Evolutionary conservation across 1,140 invertebrate genomes (phyloP).

Genomic region (Aphelenchoides avenae): DNA sequence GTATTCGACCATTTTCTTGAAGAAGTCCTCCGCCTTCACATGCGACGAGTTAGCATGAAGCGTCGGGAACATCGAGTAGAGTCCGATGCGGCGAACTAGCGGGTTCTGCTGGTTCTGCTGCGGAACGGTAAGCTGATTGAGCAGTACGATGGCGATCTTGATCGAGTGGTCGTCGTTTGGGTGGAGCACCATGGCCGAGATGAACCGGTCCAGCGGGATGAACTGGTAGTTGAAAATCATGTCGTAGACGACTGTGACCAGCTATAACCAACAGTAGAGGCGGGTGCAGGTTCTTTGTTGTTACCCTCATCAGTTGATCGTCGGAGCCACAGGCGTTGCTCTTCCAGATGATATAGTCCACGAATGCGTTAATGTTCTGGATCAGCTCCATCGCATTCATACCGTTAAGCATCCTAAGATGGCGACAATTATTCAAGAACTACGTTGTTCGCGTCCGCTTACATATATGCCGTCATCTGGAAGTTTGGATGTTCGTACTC

Average conservation of each 20-base stretch:
- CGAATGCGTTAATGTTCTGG: constrained; percentile 20
- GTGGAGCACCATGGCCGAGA: constrained; percentile 32
- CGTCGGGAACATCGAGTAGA: constrained; percentile 20
- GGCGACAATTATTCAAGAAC: constrained; percentile 1
- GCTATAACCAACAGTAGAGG: constrained; percentile 23
- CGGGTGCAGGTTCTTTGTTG: too few species aligned
- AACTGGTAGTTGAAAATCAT: constrained; percentile 39
- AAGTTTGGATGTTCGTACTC: too few species aligned
- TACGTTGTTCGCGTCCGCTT: too few species aligned
- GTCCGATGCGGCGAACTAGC: constrained; percentile 23
- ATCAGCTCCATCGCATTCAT: constrained; percentile 21
- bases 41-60: constrained; percentile 11
- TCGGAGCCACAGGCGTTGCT: constrained; percentile 3
- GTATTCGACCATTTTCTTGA: constrained; percentile 39
- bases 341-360: constrained; percentile 36
- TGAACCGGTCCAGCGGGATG: constrained; percentile 39
- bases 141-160: constrained; percentile 14
- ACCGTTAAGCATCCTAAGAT: constrained; percentile 13
- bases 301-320: constrained; percentile 4
- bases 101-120: constrained; percentile 15
- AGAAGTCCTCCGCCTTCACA: constrained; percentile 40
- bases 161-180: constrained; percentile 42
- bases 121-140: constrained; percentile 9
- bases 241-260: constrained; percentile 27
- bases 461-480: too few species aligned